Base-by-base conservation (phyloP, 2,888 invertebrate genomes). In the Mythimna ferrago region DNA sequence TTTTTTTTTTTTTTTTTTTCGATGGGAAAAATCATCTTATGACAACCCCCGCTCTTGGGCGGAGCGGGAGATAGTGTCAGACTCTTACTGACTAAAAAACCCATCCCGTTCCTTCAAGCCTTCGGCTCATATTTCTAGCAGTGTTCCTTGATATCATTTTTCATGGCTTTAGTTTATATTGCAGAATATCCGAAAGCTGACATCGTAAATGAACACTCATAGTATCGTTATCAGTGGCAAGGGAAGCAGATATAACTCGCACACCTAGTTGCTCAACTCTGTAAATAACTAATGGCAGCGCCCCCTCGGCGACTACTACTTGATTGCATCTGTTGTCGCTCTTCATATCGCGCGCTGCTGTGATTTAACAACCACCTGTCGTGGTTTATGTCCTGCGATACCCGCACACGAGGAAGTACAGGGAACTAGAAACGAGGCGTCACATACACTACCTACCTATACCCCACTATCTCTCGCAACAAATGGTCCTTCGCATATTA, bases 281-380 rank as follows among this genome's bases (percentile, higher is more conserved):
- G 85, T 87, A 87, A 86, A 87, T 85, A 88, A 88, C 63, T 85
- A 88, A 88, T 88, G 83, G 83, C 77, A 83, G 83, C 86, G 85
- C 85, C 90, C 86, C 85, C 86, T 83, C 83, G 88, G 90, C 88
- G 87, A 86, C 86, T 80, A 76, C 83, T 82, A 86, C 88, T 88
- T 88, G 89, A 89, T 91, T 88, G 88, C 89, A 89, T 89, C 89
- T 89, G 89, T 90, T 91, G 92, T 92, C 92, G 90, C 91, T 89
- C 89, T 89, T 92, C 92, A 92, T 92, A 93, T 92, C 92, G 92
- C 90, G 87, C 86, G 80, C 86, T 83, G 86, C 88, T 88, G 90
- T 93, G 93, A 93, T 93, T 93, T 93, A 94, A 88, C 91, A 89
- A 88, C 92, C 93, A 93, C 92, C 93, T 93, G 91, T 89, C 88